Conservation (phyloP, 2,113 vertebrate species). For the Pampusana beccarii region DNA sequence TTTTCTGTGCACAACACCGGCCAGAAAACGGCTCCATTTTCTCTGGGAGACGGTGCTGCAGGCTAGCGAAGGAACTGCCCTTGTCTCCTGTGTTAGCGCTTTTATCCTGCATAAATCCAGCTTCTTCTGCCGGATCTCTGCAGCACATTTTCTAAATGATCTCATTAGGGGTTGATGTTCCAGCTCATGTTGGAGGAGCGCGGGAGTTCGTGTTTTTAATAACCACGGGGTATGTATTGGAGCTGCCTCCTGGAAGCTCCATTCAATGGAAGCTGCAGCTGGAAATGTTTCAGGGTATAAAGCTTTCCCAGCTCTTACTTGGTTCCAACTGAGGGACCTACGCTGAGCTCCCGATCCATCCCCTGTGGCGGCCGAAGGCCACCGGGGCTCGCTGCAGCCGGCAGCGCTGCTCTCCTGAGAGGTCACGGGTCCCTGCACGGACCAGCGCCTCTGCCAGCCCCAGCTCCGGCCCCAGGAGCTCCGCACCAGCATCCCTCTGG, state of each 20-base stretch:
- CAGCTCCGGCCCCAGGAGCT: not conserved
- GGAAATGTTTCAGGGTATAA: slow-evolving; percentile 42
- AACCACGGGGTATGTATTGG: not conserved
- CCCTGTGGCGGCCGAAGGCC: not conserved
- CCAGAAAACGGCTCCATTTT: not conserved
- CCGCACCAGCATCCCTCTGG: fast-evolving
- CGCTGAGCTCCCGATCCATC: not conserved
- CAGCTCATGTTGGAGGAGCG: not conserved
- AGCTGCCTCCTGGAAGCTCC: slow-evolving; percentile 53
- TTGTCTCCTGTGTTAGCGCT: not conserved
- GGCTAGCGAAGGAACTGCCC: not conserved
- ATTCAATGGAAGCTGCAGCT: slow-evolving; percentile 57
- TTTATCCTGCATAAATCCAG: not conserved
- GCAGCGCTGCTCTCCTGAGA: not conserved
- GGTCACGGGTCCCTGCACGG: not conserved
- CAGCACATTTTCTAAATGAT: slow-evolving; percentile 34
- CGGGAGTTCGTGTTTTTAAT: slow-evolving; percentile 36
- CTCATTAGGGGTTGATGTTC: slow-evolving; percentile 37
- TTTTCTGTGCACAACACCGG: not conserved
- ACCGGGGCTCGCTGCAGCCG: not conserved
- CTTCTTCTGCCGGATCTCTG: slow-evolving; percentile 20
- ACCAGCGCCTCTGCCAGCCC: not conserved
- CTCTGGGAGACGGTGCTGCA: not conserved
- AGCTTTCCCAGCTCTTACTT: slow-evolving; percentile 1
- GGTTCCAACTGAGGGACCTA: slow-evolving; percentile 7